Evolutionary conservation across 2,888 invertebrate species (phyloP).

Genomic region (Phaedon cochleariae): DNA sequence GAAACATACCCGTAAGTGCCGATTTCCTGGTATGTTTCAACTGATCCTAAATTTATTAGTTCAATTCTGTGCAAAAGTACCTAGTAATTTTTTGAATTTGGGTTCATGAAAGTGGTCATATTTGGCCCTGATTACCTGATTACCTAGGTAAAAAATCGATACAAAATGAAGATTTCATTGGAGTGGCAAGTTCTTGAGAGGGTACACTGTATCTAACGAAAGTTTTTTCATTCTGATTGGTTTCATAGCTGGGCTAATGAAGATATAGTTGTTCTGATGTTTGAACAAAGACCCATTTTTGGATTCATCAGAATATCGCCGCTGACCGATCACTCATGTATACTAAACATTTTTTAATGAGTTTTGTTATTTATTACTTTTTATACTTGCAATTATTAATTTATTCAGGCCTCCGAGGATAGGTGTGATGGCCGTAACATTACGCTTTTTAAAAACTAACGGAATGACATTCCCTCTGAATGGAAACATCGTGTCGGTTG

Average conservation of each 20-base stretch:
- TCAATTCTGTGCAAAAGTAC: too few relatives aligned
- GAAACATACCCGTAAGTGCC: too few relatives aligned
- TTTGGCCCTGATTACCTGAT: too few relatives aligned
- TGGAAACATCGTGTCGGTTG: not conserved
- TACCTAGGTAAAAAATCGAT: too few relatives aligned
- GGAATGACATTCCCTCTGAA: slow-evolving; percentile 7
- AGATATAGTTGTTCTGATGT: not conserved
- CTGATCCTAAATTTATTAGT: too few relatives aligned
- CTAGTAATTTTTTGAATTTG: too few relatives aligned
- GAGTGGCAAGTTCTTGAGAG: too few relatives aligned
- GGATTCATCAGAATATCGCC: not conserved
- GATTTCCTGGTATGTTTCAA: too few relatives aligned
- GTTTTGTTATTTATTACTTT: slow-evolving; percentile 37
- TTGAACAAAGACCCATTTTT: not conserved
- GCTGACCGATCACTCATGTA: not conserved
- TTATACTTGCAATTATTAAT: slow-evolving; percentile 46
- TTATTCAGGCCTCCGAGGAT: slow-evolving; percentile 39
- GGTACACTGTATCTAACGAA: too few relatives aligned
- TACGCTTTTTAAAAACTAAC: slow-evolving; percentile 11
- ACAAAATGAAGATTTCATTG: too few relatives aligned
- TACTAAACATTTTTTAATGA: slow-evolving; percentile 5
- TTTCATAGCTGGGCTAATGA: not conserved
- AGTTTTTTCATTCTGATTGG: not conserved
- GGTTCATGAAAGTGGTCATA: too few relatives aligned
- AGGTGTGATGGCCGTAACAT: slow-evolving; percentile 1